Percentiles rank a stretch among this genome's conserved stretches.
Conservation (phyloP, 1,140 invertebrate genomes). For the Rhysida immarginata region DNA sequence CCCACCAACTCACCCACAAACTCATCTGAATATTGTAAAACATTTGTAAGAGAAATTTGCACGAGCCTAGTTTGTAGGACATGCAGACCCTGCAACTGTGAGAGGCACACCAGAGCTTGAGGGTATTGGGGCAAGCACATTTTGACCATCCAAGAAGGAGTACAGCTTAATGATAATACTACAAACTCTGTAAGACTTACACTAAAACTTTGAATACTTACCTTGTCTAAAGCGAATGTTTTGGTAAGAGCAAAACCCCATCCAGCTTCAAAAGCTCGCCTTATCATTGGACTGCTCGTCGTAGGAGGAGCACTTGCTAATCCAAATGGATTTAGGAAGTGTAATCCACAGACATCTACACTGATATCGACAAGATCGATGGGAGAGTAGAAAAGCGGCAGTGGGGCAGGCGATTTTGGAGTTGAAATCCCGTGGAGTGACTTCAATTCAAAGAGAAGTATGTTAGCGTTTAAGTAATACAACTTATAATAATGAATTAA, state of each 20-base stretch:
- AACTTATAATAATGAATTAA: too few species aligned
- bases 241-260: constrained; percentile 96
- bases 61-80: not conserved
- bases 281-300: constrained; percentile 86
- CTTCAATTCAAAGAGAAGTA: constrained; percentile 23
- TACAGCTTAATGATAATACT: too few species aligned
- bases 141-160: too few species aligned
- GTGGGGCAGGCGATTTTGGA: constrained; percentile 47
- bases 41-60: too few species aligned
- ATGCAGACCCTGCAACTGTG: too few species aligned
- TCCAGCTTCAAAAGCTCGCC: constrained; percentile 82
- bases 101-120: not conserved
- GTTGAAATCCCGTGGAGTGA: constrained; percentile 41
- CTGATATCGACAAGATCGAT: constrained; percentile 89
- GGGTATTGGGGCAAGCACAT: too few species aligned
- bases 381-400: constrained; percentile 82
- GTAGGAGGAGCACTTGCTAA: constrained; percentile 92
- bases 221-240: constrained; percentile 88
- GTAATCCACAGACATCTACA: constrained; percentile 78
- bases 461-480: too few species aligned
- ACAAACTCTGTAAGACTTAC: too few species aligned
- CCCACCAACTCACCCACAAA: too few species aligned
- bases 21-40: too few species aligned
- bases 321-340: constrained; percentile 93
- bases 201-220: too few species aligned